Conservation (phyloP, 1,140 invertebrate species). For the Dufourea novaeangliae region DNA sequence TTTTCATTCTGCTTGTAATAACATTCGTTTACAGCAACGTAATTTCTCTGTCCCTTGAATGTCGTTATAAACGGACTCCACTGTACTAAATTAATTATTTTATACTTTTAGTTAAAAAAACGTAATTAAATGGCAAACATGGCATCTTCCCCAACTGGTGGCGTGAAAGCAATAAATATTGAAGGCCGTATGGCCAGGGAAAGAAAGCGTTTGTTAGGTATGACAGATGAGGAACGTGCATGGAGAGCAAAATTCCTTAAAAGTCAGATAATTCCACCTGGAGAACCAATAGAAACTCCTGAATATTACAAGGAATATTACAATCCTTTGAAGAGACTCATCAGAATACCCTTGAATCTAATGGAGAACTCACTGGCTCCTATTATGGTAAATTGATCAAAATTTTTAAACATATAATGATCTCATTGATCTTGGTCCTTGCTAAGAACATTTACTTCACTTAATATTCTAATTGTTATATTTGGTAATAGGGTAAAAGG, state of each 20-base stretch:
- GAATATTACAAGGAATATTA: constrained; percentile 85
- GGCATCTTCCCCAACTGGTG: neutral
- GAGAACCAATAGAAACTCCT: constrained; percentile 87
- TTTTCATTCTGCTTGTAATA: no score
- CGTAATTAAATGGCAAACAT: constrained; percentile 10
- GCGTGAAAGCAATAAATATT: constrained; percentile 86
- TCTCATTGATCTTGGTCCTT: constrained; percentile 32
- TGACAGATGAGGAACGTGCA: constrained; percentile 91
- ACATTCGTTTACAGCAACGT: no score
- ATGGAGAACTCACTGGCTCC: constrained; percentile 83
- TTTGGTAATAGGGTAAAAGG: constrained; percentile 82
- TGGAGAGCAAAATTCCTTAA: constrained; percentile 92
- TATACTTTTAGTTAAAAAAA: constrained; percentile 5
- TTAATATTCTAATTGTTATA: constrained; percentile 26
- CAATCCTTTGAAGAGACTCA: constrained; percentile 90
- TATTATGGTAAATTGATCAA: constrained; percentile 83
- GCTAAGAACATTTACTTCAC: constrained; percentile 5
- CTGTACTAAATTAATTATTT: neutral
- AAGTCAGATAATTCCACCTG: constrained; percentile 88
- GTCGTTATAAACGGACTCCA: no score
- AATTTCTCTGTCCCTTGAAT: no score
- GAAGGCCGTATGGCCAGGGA: constrained; percentile 87
- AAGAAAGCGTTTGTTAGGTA: constrained; percentile 90
- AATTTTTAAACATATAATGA: constrained; percentile 74
- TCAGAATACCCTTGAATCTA: constrained; percentile 87